A percentile compares a stretch with the other conserved stretches of the same genome.
Conservation (phyloP, 2,113 vertebrate genomes). For the Pluvialis apricaria region DNA sequence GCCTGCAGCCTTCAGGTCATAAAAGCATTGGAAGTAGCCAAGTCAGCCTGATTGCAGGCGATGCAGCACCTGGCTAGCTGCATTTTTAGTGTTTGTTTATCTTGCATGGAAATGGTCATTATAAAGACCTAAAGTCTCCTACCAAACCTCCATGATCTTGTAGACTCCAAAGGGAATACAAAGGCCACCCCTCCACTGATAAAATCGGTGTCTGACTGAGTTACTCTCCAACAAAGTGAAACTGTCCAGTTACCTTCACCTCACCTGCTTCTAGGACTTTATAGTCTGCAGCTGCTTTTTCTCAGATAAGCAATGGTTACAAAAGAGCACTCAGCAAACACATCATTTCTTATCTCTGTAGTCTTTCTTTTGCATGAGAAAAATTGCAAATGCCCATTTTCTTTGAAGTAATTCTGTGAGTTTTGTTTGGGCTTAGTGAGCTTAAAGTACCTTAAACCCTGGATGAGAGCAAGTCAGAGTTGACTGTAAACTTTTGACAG, state of each 20-base stretch:
- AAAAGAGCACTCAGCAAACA: neutral
- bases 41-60: neutral
- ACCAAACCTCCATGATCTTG: neutral
- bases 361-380: slow-evolving; percentile 1
- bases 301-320: slow-evolving; percentile 18
- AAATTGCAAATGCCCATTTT: neutral
- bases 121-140: neutral
- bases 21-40: neutral
- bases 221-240: neutral
- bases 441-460: neutral
- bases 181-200: neutral
- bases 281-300: slow-evolving; percentile 18
- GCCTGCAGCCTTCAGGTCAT: neutral
- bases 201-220: neutral
- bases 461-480: neutral
- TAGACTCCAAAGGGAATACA: neutral
- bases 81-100: neutral
- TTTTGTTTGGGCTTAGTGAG: neutral
- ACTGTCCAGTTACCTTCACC: neutral
- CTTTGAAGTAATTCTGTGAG: slow-evolving; percentile 21
- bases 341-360: neutral
- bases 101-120: neutral
- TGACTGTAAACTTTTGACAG: neutral
- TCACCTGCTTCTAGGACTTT: neutral
- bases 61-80: neutral